These are phyloP conservation scores for Eleginops maclovinus DNA, from an alignment of 2,113 vertebrate species.

Conservation along the genomic window DNA sequence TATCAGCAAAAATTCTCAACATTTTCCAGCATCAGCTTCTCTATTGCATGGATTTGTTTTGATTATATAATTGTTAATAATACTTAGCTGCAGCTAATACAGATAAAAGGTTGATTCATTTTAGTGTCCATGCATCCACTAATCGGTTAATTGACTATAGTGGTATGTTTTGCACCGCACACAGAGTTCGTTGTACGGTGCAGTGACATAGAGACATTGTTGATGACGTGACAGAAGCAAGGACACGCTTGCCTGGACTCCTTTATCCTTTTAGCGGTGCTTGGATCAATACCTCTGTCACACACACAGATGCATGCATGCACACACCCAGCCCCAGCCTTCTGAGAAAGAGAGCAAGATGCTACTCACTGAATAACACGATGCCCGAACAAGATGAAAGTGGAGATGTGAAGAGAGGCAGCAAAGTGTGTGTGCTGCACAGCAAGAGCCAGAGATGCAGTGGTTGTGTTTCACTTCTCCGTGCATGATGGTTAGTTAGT, in stretches of 20 bases:
- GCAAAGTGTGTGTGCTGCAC: neutral
- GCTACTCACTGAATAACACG: slow-evolving; percentile 40
- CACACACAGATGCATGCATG: slow-evolving; percentile 11
- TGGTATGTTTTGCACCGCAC: neutral
- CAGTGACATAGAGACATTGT: slow-evolving; percentile 36
- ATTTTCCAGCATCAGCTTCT: neutral
- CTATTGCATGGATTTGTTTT: neutral
- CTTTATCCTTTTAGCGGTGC: slow-evolving; percentile 71
- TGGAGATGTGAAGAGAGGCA: slow-evolving; percentile 37
- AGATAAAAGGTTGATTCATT: neutral
- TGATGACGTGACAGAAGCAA: slow-evolving; percentile 50
- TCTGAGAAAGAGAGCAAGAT: slow-evolving; percentile 25
- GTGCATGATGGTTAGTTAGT: slow-evolving; percentile 19
- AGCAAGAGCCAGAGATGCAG: slow-evolving; percentile 8
- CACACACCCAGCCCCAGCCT: slow-evolving; percentile 31
- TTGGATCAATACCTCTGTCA: slow-evolving; percentile 54
- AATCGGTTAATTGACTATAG: neutral
- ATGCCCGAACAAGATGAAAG: slow-evolving; percentile 41
- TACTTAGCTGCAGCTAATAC: neutral
- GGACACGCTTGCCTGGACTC: slow-evolving; percentile 43
- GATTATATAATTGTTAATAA: neutral
- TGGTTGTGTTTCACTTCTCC: slow-evolving; percentile 15
- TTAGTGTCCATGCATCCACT: slow-evolving; percentile 6
- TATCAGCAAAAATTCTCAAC: neutral
- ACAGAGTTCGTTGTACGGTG: neutral